Base-by-base conservation (phyloP, 2,888 invertebrate species). In the Plebejus argus region DNA sequence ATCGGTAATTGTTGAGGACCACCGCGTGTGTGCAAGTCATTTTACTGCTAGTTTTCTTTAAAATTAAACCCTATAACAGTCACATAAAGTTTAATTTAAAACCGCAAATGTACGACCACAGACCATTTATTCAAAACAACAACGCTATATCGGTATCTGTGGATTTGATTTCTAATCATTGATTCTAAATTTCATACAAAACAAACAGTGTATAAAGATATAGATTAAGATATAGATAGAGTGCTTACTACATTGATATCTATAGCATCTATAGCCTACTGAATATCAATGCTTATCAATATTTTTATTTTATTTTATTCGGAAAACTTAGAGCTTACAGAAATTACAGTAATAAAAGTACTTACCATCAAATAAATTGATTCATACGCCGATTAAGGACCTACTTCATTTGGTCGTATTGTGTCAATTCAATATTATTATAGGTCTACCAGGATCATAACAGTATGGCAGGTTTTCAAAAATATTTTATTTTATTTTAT, bases 1-100 rank as follows among this genome's bases (percentile, higher is more conserved):
- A 85, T 85, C 87, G 86, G 85, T 85, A 85, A 86, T 88, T 89
- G 87, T 86, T 85, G 84, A 85, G 86, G 91, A 91, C 91, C 91
- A 91, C 91, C 91, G 85, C 87, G 89, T 86, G 88, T 90, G 83
- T 91, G 91, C 91, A 91, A 91, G 91, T 91, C 91, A 91, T 87
- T 79, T 78, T 75, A 78, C 35, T 33, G 35, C 28, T 49, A 45
- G 49, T 49, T 49, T 76, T 15, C 18, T 58, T 53, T 12, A 28
- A 74, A 23, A 15, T 28, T 74, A 15, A 53, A 49, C 53, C 28
- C 53, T 74, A 53, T n/a, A 28, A 49, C 20, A n/a, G n/a, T n/a
- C 7, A 1, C 1, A 53, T 74, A 74, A 49, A 28, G 49, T 53
- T 23, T 7, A 74, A 49, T 53, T 74, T 53, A 28, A 15, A 23